Evolutionary conservation across 2,888 invertebrate species (phyloP).

Genomic region (Agonopterix subpropinquella): DNA sequence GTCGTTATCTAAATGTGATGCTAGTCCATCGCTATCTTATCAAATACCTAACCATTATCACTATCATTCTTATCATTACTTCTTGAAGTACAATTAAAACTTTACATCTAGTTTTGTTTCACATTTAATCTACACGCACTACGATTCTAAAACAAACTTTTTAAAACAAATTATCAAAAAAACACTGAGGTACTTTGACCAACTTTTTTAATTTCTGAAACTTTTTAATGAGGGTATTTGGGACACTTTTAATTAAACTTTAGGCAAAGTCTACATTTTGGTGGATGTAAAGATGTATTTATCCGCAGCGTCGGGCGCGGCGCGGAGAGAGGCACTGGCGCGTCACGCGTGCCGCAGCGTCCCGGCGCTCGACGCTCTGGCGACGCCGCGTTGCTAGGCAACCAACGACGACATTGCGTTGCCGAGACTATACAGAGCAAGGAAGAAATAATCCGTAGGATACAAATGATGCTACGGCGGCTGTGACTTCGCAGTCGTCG

Average conservation of each 20-base stretch:
- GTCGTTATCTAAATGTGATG: too few relatives aligned
- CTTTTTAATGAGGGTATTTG: too few relatives aligned
- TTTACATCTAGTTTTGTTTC: not conserved
- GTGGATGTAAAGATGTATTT: not conserved
- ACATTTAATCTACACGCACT: not conserved
- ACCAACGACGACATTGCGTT: constrained; percentile 29
- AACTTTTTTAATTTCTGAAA: too few relatives aligned
- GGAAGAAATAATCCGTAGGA: too few relatives aligned
- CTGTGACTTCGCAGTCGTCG: too few relatives aligned
- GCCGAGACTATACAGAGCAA: not conserved
- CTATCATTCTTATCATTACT: too few relatives aligned
- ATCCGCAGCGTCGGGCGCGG: constrained; percentile 30
- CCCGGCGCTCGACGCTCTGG: constrained; percentile 58
- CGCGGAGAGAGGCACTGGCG: constrained; percentile 52
- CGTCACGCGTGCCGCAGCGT: constrained; percentile 46
- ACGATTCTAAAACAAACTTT: not conserved
- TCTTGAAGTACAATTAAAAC: too few relatives aligned
- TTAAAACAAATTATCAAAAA: too few relatives aligned
- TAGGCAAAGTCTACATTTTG: not conserved
- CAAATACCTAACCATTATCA: too few relatives aligned
- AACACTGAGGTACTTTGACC: too few relatives aligned
- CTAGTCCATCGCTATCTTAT: too few relatives aligned
- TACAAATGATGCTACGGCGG: too few relatives aligned
- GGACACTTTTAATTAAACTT: not conserved
- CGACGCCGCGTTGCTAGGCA: constrained; percentile 65